A percentile compares a stretch with the other conserved stretches of the same genome.
Evolutionary conservation across 2,888 invertebrate species (phyloP).

Genomic region (Eupsilia transversa): DNA sequence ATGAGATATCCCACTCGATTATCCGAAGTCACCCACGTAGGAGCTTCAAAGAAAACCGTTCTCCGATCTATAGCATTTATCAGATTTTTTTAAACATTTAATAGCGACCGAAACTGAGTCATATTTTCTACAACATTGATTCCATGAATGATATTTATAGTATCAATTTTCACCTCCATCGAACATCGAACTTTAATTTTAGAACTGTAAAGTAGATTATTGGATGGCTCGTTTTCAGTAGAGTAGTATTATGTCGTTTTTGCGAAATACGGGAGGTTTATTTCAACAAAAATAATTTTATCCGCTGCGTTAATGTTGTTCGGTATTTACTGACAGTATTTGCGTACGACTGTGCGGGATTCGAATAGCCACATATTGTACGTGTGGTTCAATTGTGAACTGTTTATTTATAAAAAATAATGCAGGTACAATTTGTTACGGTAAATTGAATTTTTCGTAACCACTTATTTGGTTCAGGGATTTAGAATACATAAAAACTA

Average conservation of each 20-base stretch:
- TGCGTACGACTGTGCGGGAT: constrained; percentile 60
- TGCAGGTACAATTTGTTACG: constrained; percentile 31
- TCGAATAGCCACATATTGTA: constrained; percentile 56
- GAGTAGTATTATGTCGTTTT: constrained; percentile 46
- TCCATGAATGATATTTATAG: constrained; percentile 58
- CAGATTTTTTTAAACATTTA: constrained; percentile 43
- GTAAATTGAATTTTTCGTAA: not conserved
- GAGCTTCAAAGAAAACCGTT: constrained; percentile 34
- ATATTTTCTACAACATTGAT: constrained; percentile 66
- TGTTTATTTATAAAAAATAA: constrained; percentile 56
- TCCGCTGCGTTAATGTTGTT: constrained; percentile 61
- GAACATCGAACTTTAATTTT: constrained; percentile 21
- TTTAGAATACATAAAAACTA: too few species aligned
- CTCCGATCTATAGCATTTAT: constrained; percentile 33
- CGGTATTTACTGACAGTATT: constrained; percentile 61
- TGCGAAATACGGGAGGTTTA: constrained; percentile 54
- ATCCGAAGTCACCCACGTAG: constrained; percentile 21
- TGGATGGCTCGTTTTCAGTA: not conserved
- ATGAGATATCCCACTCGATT: constrained; percentile 11
- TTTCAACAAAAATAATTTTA: constrained; percentile 67
- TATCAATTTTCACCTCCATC: not conserved
- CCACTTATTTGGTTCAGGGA: not conserved
- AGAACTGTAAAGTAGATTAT: not conserved
- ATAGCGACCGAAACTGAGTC: constrained; percentile 50
- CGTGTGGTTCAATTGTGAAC: constrained; percentile 50